A percentile compares a stretch with the other conserved stretches of the same genome.
Conservation (phyloP, 35 echinoderm and acorn worm species). For the Nesometra sesokonis region DNA sequence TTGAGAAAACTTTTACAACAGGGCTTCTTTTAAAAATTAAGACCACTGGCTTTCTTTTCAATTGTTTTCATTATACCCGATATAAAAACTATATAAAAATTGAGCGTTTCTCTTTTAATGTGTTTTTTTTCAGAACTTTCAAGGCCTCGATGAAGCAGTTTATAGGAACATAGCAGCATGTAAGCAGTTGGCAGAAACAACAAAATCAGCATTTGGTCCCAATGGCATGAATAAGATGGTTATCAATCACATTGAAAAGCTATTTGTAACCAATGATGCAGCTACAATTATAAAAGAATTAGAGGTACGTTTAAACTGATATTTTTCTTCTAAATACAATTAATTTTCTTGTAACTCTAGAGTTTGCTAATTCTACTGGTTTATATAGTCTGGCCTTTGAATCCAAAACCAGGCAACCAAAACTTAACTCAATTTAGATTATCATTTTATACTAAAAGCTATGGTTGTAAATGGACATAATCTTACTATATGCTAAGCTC, state of each 20-base stretch:
- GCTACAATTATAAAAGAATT: slow-evolving; percentile 97
- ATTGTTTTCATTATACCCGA: neutral
- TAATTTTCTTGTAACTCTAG: too few species aligned
- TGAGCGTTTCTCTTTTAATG: neutral
- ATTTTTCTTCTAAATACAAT: neutral
- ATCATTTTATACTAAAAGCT: too few species aligned
- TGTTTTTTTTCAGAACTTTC: slow-evolving; percentile 61
- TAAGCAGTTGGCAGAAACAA: slow-evolving; percentile 85
- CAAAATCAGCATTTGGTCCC: slow-evolving; percentile 80
- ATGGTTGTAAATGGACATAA: too few species aligned
- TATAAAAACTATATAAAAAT: neutral
- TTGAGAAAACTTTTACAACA: neutral
- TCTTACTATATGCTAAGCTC: too few species aligned
- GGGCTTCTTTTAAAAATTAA: neutral
- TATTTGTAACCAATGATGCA: slow-evolving; percentile 99
- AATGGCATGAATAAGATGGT: slow-evolving; percentile 99
- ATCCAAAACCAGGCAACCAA: too few species aligned
- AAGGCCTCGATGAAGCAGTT: slow-evolving; percentile 82
- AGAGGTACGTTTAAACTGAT: slow-evolving; percentile 41
- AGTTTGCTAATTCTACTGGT: too few species aligned
- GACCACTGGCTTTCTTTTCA: neutral
- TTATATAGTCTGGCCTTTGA: too few species aligned
- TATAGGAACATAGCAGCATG: slow-evolving; percentile 88
- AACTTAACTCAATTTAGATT: too few species aligned
- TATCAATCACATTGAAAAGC: slow-evolving; percentile 97